phyloP scores from a whole-genome alignment of 2,797 vertebrate genomes.

The Lutjanus campechanus region DNA sequence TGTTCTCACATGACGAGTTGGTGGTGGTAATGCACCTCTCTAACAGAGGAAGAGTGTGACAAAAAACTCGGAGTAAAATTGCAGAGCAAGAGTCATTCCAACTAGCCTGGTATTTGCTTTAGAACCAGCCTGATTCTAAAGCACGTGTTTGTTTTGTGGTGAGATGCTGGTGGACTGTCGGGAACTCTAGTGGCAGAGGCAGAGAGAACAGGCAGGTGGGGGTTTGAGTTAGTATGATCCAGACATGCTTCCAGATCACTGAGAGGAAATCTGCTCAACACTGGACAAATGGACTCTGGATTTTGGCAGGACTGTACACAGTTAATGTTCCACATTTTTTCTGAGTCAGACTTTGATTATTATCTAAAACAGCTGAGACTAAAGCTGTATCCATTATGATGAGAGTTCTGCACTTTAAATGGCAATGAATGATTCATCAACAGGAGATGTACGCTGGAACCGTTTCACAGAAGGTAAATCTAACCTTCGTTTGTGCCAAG shows the following conservation, averaged over 20 bases:
- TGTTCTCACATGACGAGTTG: too few species aligned
- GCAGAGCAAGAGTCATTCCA: too few species aligned
- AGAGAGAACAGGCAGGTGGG: neutral
- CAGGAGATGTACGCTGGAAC: neutral
- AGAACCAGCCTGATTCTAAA: too few species aligned
- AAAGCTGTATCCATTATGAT: conserved; percentile 1
- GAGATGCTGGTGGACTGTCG: too few species aligned
- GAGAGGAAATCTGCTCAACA: neutral
- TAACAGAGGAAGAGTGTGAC: too few species aligned
- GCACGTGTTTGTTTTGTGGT: too few species aligned
- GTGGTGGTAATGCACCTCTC: too few species aligned
- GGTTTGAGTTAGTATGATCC: neutral
- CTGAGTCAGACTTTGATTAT: conserved; percentile 21
- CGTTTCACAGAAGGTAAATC: conserved; percentile 12
- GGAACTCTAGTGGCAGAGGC: too few species aligned
- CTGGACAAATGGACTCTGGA: conserved; percentile 1
- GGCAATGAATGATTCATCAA: conserved; percentile 18
- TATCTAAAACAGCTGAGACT: conserved; percentile 1
- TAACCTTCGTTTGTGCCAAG: neutral
- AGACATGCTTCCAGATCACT: neutral
- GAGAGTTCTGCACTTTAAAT: conserved; percentile 11
- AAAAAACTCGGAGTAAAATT: too few species aligned
- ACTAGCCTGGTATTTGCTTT: too few species aligned
- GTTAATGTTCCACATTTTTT: conserved; percentile 12
- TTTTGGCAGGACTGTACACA: conserved; percentile 8